A percentile compares a stretch with the other conserved stretches of the same genome.
These are phyloP conservation scores for Corynorhinus townsendii DNA, from an alignment of 2,113 vertebrate genomes.

Conservation along the genomic window DNA sequence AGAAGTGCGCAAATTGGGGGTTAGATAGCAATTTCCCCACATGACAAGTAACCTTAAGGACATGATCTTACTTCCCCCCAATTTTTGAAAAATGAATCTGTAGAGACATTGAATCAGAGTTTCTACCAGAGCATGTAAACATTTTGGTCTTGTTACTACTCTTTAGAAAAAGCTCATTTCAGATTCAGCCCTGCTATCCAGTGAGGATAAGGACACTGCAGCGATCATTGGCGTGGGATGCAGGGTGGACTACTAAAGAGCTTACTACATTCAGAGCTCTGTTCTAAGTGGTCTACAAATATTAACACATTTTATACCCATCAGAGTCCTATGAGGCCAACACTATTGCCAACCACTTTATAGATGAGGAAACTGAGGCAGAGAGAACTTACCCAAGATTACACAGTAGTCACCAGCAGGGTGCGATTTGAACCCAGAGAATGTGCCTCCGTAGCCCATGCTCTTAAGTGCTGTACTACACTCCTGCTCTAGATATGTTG, in stretches of 20 bases:
- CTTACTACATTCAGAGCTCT: background rate
- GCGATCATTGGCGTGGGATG: background rate
- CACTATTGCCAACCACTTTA: background rate
- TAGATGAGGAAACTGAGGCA: background rate
- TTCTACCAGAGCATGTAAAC: background rate
- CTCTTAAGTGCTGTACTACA: background rate
- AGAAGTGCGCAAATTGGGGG: background rate
- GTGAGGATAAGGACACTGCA: background rate
- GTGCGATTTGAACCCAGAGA: background rate
- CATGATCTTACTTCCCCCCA: background rate
- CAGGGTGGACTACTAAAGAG: background rate
- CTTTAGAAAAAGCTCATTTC: background rate
- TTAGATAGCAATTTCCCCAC: background rate
- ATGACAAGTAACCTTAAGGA: background rate
- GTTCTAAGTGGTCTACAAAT: background rate
- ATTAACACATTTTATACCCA: background rate
- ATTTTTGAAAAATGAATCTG: background rate
- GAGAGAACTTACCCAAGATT: background rate
- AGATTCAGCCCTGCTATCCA: background rate
- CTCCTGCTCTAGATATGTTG: accelerated
- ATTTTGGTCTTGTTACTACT: background rate
- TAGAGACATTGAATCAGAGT: background rate
- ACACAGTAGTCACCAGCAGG: background rate
- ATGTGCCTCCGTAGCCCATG: background rate
- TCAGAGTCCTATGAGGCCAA: background rate